phyloP scores from a whole-genome alignment of 2,113 vertebrate genomes.

The Bos taurus region DNA sequence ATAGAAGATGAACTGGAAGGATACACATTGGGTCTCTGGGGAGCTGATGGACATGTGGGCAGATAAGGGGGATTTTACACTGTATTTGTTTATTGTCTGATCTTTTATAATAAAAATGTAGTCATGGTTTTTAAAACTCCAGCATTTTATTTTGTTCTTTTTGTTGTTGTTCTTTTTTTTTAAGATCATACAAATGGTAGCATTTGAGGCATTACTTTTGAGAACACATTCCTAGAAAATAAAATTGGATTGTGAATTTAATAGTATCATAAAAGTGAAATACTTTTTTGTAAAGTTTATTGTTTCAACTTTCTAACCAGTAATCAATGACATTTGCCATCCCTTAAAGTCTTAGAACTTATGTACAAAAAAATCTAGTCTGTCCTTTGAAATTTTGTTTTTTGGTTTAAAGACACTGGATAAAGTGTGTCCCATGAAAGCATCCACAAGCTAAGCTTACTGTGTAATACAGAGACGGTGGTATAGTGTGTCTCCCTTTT shows the following conservation, averaged over 20 bases:
- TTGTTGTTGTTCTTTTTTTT: not conserved
- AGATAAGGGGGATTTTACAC: not conserved
- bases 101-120: conserved; percentile 20
- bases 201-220: conserved; percentile 32
- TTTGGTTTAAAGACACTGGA: not conserved
- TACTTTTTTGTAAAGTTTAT: not conserved
- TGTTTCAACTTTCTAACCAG: not conserved
- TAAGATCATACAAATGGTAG: not conserved
- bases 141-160: not conserved
- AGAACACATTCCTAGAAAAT: not conserved
- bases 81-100: conserved; percentile 4
- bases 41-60: not conserved
- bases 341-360: not conserved
- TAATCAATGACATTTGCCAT: not conserved
- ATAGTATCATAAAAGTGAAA: not conserved
- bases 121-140: not conserved
- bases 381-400: not conserved
- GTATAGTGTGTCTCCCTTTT: not conserved
- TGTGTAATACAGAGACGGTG: not conserved
- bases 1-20: not conserved
- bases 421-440: not conserved
- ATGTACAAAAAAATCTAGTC: not conserved
- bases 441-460: not conserved
- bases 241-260: conserved; percentile 36
- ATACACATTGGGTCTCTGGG: not conserved